Evolutionary conservation across 1,140 invertebrate genomes (phyloP), one percentile per base, ranked within the genome.

Genomic region (Galleria mellonella): DNA sequence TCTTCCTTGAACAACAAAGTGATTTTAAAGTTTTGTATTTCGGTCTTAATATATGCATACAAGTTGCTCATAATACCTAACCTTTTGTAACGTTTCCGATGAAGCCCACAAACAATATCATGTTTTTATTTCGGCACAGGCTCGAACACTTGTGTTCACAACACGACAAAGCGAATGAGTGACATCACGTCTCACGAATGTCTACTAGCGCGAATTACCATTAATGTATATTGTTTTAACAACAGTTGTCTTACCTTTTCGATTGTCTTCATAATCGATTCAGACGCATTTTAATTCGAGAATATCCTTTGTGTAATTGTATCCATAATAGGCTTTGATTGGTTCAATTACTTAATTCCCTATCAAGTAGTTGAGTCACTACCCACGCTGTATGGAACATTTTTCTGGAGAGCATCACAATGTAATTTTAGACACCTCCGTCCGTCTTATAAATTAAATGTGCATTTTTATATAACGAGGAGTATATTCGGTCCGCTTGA

Each of bases 101-200:
- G 66, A 60, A 58, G 51, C 55, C 40, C 46, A 59, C 52, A 70
- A 72, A 72, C 64, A 72, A 51, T 63, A 54, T 73, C 70, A 44
- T 70, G 57, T 65, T 75, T 76, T 81, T 75, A 66, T 76, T 74
- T 66, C 48, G 62, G 55, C 51, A 29, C 46, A 37, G 43, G 6
- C 10, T 36, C 43, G 46, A 49, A 43, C 72, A 69, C 67, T 77
- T 77, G 72, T 66, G 68, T 55, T 62, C 62, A 63, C 59, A 64
- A 70, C 55, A 62, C 70, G 71, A 75, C 71, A 68, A 65, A 55
- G 38, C 51, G 54, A 40, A 56, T 52, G 52, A 61, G 61, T 79
- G 73, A 79, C 73, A 73, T 75, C 72, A 79, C 58, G 55, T 62
- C 63, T 65, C 55, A 51, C 53, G 51, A 69, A 72, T 70, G 66